A percentile compares a stretch with the other conserved stretches of the same genome.
These are phyloP conservation scores for Cephus cinctus DNA, from an alignment of 1,140 invertebrate species.

Conservation along the genomic window DNA sequence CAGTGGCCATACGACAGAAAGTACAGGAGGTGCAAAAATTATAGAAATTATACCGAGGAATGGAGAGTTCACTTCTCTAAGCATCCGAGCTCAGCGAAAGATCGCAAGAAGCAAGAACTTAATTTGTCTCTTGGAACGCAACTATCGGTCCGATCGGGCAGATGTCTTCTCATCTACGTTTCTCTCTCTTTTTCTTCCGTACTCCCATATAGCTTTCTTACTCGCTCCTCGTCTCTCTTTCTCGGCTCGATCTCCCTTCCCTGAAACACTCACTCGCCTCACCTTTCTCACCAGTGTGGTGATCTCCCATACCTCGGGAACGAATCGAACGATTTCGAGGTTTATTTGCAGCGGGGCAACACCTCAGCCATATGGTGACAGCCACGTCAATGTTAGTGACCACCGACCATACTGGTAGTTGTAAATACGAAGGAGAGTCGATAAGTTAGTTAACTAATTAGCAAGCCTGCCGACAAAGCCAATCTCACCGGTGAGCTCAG, in stretches of 20 bases:
- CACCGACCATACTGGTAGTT: too few species aligned
- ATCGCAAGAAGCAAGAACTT: slow-evolving; percentile 41
- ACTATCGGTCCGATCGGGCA: slow-evolving; percentile 41
- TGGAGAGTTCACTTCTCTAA: too few species aligned
- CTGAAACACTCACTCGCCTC: not conserved
- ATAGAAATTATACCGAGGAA: too few species aligned
- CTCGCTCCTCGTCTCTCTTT: slow-evolving; percentile 16
- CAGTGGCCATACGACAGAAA: too few species aligned
- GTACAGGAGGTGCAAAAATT: too few species aligned
- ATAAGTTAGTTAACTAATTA: slow-evolving; percentile 60
- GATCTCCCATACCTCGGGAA: not conserved
- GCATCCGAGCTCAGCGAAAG: not conserved
- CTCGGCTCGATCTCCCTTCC: slow-evolving; percentile 9
- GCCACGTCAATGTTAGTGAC: slow-evolving; percentile 27
- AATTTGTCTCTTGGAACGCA: slow-evolving; percentile 49
- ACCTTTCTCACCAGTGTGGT: not conserved
- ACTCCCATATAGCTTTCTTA: too few species aligned
- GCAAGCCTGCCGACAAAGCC: slow-evolving; percentile 53
- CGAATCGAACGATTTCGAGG: slow-evolving; percentile 21
- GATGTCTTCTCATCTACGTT: slow-evolving; percentile 20
- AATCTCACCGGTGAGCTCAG: slow-evolving; percentile 16
- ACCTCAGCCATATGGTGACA: slow-evolving; percentile 39
- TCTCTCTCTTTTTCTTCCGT: not conserved
- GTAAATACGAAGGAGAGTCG: slow-evolving; percentile 45
- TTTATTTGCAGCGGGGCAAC: slow-evolving; percentile 31